Evolutionary conservation across 2,797 vertebrate species (phyloP).

Genomic region (Myiothlypis chrysogaster): DNA sequence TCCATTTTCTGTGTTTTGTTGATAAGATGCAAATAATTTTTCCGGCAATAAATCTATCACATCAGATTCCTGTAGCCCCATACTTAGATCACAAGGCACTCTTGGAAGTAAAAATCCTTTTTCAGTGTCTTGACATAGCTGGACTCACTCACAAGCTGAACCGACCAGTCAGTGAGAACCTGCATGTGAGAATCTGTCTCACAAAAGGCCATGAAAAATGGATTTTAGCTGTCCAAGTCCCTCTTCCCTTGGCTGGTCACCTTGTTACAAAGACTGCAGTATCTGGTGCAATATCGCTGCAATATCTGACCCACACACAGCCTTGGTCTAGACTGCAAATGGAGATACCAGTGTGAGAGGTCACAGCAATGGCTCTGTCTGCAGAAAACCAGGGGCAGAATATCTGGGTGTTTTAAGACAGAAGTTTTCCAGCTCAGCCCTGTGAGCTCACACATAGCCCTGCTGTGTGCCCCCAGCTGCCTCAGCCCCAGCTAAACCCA

Average conservation of each 20-base stretch:
- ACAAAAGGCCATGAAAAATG: background rate
- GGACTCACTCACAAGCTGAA: background rate
- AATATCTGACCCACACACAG: background rate
- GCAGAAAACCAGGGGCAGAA: background rate
- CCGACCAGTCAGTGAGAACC: background rate
- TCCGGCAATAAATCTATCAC: background rate
- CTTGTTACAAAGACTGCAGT: background rate
- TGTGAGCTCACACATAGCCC: background rate
- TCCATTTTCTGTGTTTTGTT: background rate
- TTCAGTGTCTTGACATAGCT: background rate
- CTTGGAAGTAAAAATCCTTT: background rate
- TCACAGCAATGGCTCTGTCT: background rate
- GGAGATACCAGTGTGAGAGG: background rate
- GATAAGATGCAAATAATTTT: background rate
- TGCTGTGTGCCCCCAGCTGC: background rate
- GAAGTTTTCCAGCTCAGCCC: background rate
- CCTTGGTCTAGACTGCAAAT: background rate
- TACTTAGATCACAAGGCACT: background rate
- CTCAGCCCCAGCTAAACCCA: background rate
- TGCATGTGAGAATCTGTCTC: background rate
- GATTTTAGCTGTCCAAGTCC: background rate
- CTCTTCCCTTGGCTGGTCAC: background rate
- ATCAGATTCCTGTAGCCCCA: background rate
- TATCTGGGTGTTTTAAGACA: background rate
- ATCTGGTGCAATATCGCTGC: background rate